Evolutionary conservation across 1,140 invertebrate genomes (phyloP).

Genomic region (Lepidurus packardi): DNA sequence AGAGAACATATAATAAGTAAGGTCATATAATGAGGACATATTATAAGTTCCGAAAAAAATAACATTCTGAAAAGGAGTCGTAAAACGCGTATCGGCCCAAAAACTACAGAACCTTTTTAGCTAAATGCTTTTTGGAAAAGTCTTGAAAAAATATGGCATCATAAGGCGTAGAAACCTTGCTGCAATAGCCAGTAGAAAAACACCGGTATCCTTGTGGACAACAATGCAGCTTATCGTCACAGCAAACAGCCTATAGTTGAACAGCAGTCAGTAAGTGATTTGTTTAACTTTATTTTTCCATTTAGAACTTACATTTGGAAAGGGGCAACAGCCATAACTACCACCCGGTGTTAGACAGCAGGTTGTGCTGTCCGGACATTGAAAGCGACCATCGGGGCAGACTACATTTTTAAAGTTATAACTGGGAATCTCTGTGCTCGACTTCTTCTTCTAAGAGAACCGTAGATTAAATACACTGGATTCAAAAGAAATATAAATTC

Average conservation of each 20-base stretch:
- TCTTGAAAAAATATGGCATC: not conserved
- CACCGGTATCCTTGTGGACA: conserved; percentile 40
- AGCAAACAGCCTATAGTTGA: conserved; percentile 37
- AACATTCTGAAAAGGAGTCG: no score
- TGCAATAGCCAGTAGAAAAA: conserved; percentile 28
- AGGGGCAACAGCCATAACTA: conserved; percentile 40
- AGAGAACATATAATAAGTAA: no score
- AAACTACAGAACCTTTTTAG: not conserved
- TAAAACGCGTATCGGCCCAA: no score
- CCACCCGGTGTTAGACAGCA: conserved; percentile 37
- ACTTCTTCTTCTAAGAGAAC: conserved; percentile 28
- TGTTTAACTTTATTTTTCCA: not conserved
- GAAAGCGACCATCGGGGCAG: conserved; percentile 38
- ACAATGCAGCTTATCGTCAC: conserved; percentile 39
- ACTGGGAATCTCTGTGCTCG: not conserved
- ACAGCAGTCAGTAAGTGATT: not conserved
- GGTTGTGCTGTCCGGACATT: conserved; percentile 37
- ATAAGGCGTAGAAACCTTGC: not conserved
- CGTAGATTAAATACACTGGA: conserved; percentile 18
- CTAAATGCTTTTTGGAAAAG: not conserved
- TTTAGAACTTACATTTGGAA: conserved; percentile 31
- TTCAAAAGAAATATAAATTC: conserved; percentile 27
- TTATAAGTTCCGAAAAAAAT: no score
- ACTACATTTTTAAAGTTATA: conserved; percentile 23
- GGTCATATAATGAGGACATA: no score